Evolutionary conservation across 2,888 invertebrate genomes (phyloP).

Genomic region (Schrankia costaestrigalis): DNA sequence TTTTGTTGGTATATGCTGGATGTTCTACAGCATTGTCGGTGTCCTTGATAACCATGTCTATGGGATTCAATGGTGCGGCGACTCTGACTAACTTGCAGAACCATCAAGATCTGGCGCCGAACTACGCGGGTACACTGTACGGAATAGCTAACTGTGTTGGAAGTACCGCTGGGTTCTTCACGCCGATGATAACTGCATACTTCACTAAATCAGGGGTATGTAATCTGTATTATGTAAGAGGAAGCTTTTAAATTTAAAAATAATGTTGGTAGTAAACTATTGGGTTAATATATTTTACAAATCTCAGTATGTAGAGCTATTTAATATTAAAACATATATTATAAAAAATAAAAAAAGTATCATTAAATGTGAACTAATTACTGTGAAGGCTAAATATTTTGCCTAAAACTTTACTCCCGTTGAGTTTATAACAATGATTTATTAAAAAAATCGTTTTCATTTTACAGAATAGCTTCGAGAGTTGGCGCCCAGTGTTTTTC

Average conservation of each 20-base stretch:
- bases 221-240: too few relatives aligned
- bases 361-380: too few relatives aligned
- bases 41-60: conserved; percentile 82
- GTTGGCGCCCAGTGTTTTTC: conserved; percentile 88
- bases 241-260: too few relatives aligned
- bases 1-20: conserved; percentile 81
- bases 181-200: conserved; percentile 86
- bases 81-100: conserved; percentile 83
- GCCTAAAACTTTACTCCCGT: too few relatives aligned
- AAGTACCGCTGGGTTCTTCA: conserved; percentile 86
- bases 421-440: too few relatives aligned
- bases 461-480: conserved; percentile 84
- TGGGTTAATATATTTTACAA: too few relatives aligned
- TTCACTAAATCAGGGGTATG: conserved; percentile 80
- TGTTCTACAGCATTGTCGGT: conserved; percentile 83
- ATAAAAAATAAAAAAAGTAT: too few relatives aligned
- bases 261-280: too few relatives aligned
- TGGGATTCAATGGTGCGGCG: conserved; percentile 84
- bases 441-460: conserved; percentile 7
- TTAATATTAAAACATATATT: too few relatives aligned
- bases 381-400: too few relatives aligned
- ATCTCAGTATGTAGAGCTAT: too few relatives aligned
- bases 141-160: conserved; percentile 89
- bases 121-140: conserved; percentile 88
- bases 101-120: conserved; percentile 88